Percentiles rank a stretch among this genome's conserved stretches.
Evolutionary conservation across 2,888 invertebrate species (phyloP).

Genomic region (Helicoverpa assulta): DNA sequence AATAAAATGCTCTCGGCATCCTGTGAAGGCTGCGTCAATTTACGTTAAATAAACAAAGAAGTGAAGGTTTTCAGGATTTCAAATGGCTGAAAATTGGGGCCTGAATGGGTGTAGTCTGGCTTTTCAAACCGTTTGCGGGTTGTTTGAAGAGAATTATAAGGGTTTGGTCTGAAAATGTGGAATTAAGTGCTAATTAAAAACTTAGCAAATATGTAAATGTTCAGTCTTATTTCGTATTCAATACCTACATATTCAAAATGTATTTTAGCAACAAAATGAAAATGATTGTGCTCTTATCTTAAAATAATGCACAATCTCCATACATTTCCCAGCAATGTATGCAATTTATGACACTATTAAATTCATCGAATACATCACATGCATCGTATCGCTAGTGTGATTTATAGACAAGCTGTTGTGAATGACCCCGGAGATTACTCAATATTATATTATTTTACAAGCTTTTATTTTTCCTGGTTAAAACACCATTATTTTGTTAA

Average conservation of each 20-base stretch:
- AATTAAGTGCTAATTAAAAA: no score
- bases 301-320: neutral
- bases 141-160: conserved; percentile 18
- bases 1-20: conserved; percentile 53
- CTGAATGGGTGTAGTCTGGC: neutral
- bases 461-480: no score
- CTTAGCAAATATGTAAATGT: neutral
- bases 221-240: no score
- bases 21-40: conserved; percentile 22
- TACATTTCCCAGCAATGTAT: neutral
- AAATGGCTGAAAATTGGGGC: conserved; percentile 8
- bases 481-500: no score
- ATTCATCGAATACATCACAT: neutral
- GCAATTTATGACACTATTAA: neutral
- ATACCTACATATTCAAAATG: no score
- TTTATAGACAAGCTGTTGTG: neutral
- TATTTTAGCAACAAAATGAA: neutral
- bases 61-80: conserved; percentile 27
- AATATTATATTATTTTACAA: neutral
- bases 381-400: neutral
- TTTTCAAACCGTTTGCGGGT: conserved; percentile 3
- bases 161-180: neutral
- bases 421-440: neutral
- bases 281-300: neutral
- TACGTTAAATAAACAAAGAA: conserved; percentile 48